A percentile compares a stretch with the other conserved stretches of the same genome.
Evolutionary conservation across 2,888 invertebrate genomes (phyloP).

Genomic region (Orchesella flavescens): DNA sequence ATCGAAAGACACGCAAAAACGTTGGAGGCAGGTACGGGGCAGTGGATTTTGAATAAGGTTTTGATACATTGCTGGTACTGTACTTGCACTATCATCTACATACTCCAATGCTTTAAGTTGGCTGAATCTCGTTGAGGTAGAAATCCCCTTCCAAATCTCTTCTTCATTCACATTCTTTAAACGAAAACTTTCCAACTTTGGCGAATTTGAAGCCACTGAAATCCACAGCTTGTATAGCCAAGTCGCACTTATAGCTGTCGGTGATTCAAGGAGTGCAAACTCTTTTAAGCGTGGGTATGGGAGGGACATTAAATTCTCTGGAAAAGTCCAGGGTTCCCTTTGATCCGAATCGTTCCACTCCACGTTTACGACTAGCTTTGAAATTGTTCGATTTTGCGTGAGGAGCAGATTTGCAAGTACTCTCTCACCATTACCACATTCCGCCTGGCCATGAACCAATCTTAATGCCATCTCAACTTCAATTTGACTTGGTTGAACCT

Average conservation of each 20-base stretch:
- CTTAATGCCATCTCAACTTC: neutral
- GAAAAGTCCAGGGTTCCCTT: neutral
- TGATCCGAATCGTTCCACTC: constrained; percentile 1
- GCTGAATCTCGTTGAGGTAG: neutral
- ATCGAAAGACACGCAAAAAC: constrained; percentile 23
- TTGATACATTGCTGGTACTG: constrained; percentile 3
- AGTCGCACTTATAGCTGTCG: neutral
- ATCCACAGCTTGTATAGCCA: constrained; percentile 18
- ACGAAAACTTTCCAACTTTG: neutral
- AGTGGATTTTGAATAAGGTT: neutral
- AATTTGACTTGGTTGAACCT: neutral
- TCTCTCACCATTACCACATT: neutral
- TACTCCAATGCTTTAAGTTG: constrained; percentile 19
- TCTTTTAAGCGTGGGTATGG: neutral
- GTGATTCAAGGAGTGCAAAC: neutral
- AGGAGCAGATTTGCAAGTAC: neutral
- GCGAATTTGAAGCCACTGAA: constrained; percentile 10
- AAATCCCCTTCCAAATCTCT: neutral
- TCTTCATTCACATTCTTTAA: constrained; percentile 12
- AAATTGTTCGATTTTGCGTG: neutral
- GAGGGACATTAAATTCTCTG: neutral
- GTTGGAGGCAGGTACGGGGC: neutral
- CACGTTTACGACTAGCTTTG: constrained; percentile 5
- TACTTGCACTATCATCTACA: neutral
- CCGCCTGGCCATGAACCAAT: constrained; percentile 1